These are phyloP conservation scores for Urocynchramus pylzowi DNA, from an alignment of 2,113 vertebrate species.

Conservation along the genomic window DNA sequence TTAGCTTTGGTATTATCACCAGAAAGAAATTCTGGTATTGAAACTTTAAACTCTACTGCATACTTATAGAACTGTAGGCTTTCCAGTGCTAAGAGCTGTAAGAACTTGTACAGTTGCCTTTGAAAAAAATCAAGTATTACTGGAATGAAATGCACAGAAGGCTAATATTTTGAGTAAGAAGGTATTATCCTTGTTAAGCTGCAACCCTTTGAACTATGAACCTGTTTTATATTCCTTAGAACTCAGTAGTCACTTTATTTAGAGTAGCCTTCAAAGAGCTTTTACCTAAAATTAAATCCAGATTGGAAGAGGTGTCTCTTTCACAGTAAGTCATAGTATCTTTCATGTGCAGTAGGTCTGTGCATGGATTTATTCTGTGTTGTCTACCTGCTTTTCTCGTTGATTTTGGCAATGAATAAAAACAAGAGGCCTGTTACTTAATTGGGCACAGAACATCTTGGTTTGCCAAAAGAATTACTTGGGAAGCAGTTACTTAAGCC, in stretches of 20 bases:
- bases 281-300: background rate
- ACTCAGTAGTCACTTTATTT: background rate
- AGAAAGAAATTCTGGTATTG: background rate
- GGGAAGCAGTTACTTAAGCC: background rate
- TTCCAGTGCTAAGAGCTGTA: background rate
- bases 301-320: background rate
- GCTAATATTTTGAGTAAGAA: background rate
- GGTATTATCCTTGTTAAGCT: background rate
- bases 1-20: background rate
- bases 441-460: background rate
- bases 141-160: background rate
- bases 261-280: background rate
- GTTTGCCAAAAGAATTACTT: background rate
- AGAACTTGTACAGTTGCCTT: background rate
- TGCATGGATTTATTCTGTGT: background rate
- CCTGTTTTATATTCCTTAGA: background rate
- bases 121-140: background rate
- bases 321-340: background rate
- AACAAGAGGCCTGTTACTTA: background rate
- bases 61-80: background rate
- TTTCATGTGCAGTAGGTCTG: background rate
- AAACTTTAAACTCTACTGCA: background rate
- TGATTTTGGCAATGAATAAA: background rate
- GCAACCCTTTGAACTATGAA: background rate
- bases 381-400: background rate